Evolutionary conservation across 2,797 vertebrate species (phyloP), one percentile per base, ranked within the genome.

Genomic region (Poecilia velifera): DNA sequence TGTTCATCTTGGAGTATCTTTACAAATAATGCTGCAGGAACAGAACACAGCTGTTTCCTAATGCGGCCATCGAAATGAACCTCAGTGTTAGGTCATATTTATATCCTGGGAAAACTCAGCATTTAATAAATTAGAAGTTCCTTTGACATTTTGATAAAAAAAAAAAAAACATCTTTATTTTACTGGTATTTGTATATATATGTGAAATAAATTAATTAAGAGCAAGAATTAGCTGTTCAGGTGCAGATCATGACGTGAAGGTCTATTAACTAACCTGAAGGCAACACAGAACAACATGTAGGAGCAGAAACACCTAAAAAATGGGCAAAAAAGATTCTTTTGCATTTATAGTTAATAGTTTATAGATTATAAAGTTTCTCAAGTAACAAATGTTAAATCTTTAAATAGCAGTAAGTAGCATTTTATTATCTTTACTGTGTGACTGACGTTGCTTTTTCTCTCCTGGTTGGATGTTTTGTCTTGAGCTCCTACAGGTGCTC

Each of bases 401-500:
- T 68, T 68, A 36, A 41, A 10, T 68, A 68, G 6, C 31, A 10
- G 3, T 66, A 22, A 22, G 6, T 39, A 9, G 0, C 28, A 49
- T 47, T 49, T 72, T 47, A 16, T 18, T 62, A 46, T 39, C 70
- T 66, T 18, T 10, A 22, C 34, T 36, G 34, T 1, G 20, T 9
- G 16, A 22, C 34, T 66, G 18, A 39, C 4, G 14, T 28, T 22
- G 34, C 5, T 51, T 64, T 72, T 72, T 72, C 43, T 45, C 51
- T 72, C 9, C 0, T 53, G 53, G 64, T 72, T 41, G 3, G 43
- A 73, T 76, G 70, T 76, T 70, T 70, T 59, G 47, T 47, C 47
- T 73, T 51, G 14, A 68, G 59, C 79, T 45, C 6, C 43, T 76
- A 46, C 87, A 88, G 86, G 82, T 86, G 84, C 72, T 84, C 68